Evolutionary conservation across 2,797 vertebrate genomes (phyloP).

Genomic region (Podargus strigoides): DNA sequence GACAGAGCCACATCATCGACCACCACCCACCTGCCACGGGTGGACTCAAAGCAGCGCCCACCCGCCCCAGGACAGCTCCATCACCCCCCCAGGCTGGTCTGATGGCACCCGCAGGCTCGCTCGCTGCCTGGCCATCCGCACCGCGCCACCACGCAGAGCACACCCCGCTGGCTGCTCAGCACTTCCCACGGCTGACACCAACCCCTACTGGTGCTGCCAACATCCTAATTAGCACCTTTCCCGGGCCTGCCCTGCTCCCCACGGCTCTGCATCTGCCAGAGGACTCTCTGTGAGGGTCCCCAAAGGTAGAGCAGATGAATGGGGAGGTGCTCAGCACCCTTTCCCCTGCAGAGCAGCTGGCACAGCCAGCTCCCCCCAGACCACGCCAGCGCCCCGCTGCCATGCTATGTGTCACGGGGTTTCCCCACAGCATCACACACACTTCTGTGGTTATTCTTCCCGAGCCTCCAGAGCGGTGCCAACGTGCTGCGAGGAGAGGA

Average conservation of each 20-base stretch:
- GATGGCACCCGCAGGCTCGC: fast-evolving
- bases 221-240: slow-evolving; percentile 43
- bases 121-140: background rate
- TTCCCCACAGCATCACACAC: background rate
- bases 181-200: background rate
- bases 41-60: background rate
- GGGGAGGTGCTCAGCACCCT: fast-evolving
- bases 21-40: background rate
- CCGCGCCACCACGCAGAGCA: fast-evolving
- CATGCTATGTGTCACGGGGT: background rate
- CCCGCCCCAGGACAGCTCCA: background rate
- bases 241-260: background rate
- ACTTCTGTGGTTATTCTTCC: background rate
- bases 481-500: fast-evolving
- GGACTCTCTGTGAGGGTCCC: background rate
- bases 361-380: background rate
- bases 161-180: background rate
- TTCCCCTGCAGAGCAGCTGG: background rate
- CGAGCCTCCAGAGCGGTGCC: background rate
- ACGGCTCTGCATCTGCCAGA: slow-evolving; percentile 15
- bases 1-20: background rate
- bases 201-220: slow-evolving; percentile 24
- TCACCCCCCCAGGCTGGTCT: background rate
- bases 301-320: background rate
- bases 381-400: background rate